Evolutionary conservation across 2,113 vertebrate species (phyloP).

Genomic region (Charadrius vociferus): DNA sequence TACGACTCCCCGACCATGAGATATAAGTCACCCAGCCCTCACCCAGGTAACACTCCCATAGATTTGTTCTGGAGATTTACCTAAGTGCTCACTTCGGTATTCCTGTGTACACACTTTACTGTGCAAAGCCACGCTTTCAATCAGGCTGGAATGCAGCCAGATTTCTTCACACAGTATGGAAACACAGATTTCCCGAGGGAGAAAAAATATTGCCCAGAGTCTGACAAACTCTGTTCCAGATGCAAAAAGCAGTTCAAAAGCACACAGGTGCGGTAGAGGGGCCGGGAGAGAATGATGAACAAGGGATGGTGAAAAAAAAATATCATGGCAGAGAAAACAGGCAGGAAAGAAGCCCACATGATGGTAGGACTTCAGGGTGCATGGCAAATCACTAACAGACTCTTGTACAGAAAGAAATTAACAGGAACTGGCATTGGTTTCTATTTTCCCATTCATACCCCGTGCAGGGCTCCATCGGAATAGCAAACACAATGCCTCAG

Average conservation of each 20-base stretch:
- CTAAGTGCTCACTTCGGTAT: not conserved
- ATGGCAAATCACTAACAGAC: not conserved
- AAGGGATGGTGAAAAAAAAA: not conserved
- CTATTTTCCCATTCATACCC: slow-evolving; percentile 16
- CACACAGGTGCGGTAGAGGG: not conserved
- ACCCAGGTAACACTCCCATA: not conserved
- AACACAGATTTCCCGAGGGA: not conserved
- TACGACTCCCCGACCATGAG: not conserved
- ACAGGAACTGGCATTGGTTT: not conserved
- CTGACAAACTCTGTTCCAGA: not conserved
- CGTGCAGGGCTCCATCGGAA: not conserved
- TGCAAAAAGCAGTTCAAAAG: not conserved
- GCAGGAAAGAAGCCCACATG: not conserved
- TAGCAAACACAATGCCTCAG: slow-evolving; percentile 24
- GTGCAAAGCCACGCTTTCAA: not conserved
- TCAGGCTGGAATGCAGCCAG: not conserved
- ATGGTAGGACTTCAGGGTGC: not conserved
- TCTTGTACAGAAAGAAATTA: not conserved
- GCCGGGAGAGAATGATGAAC: not conserved
- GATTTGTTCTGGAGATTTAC: not conserved
- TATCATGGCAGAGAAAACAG: not conserved
- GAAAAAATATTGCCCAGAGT: not conserved
- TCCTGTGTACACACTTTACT: not conserved
- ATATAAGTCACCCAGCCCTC: not conserved
- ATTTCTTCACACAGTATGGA: not conserved